Base-by-base conservation (phyloP, 2,113 vertebrate genomes). In the Vimba vimba region DNA sequence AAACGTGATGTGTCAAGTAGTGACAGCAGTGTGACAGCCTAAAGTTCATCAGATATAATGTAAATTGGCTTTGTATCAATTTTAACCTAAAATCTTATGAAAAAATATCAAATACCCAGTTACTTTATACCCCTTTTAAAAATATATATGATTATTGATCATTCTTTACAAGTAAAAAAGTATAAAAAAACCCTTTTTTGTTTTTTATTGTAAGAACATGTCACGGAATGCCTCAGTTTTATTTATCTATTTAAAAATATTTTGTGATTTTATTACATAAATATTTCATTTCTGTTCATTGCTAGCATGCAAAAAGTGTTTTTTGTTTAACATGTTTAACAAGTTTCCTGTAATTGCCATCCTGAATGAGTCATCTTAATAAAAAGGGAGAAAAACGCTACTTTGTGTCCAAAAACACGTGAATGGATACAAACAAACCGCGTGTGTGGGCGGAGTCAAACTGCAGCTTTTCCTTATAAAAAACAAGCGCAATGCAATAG, bases 371-470 rank as follows among this genome's bases (percentile, higher is more conserved):
- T 75, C 71, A 75, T 50, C n/a, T 25, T 5, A 43, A 23, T 71
- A n/a, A 71, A 71, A 47, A 3, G 0, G 33, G 8, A 19, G 21
- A 79, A 79, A 79, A 60, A 25, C 33, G n/a, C 43, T 33, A n/a
- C 30, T 69, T 82, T 69, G 45, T n/a, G 79, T 47, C n/a, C 45
- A 33, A 52, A 69, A 82, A 69, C 79, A 82, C 79, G 79, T 82
- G 79, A 82, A 69, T 55, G 45, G 45, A 52, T 55, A 4, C 80
- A 69, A 69, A 82, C 45, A 82, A 81, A 66, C 79, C 19, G 45
- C 4, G 8, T 21, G 43, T 50, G 79, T 69, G 80, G 80, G 80
- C 80, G 80, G 80, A 52, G 80, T 21, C 80, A 68, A 82, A 36
- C 79, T 21, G 60, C 77, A 79, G 55, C 73, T 45, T 64, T 64